phyloP scores from a whole-genome alignment of 2,797 vertebrate genomes.

The Florisuga fusca region DNA sequence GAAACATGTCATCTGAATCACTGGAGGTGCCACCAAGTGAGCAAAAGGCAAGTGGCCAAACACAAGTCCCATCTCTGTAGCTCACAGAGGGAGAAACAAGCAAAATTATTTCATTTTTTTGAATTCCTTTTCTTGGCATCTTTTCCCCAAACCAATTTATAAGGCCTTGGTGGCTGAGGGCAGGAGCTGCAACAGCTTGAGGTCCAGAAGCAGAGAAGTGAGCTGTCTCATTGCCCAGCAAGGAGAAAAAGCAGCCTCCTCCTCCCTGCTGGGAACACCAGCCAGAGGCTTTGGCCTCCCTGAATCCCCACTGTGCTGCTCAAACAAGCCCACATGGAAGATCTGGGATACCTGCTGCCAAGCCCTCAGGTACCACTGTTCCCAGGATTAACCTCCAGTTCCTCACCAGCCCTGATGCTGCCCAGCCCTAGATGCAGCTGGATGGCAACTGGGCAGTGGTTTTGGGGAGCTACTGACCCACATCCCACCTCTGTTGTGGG shows the following conservation, averaged over 20 bases:
- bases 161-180: neutral
- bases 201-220: neutral
- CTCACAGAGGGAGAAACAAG: neutral
- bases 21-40: rapidly evolving
- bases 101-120: neutral
- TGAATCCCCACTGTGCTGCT: rapidly evolving
- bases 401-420: rapidly evolving
- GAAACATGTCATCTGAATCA: rapidly evolving
- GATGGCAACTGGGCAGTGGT: too few relatives aligned
- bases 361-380: rapidly evolving
- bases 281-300: neutral
- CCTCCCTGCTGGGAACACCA: neutral
- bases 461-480: rapidly evolving
- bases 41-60: neutral
- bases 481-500: rapidly evolving
- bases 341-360: rapidly evolving
- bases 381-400: neutral
- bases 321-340: too few relatives aligned
- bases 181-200: neutral
- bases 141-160: rapidly evolving
- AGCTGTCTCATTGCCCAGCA: neutral
- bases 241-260: neutral
- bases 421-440: neutral
- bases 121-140: neutral
- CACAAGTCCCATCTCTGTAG: neutral